Evolutionary conservation across 2,888 invertebrate species (phyloP).

Genomic region (Autographa gamma): DNA sequence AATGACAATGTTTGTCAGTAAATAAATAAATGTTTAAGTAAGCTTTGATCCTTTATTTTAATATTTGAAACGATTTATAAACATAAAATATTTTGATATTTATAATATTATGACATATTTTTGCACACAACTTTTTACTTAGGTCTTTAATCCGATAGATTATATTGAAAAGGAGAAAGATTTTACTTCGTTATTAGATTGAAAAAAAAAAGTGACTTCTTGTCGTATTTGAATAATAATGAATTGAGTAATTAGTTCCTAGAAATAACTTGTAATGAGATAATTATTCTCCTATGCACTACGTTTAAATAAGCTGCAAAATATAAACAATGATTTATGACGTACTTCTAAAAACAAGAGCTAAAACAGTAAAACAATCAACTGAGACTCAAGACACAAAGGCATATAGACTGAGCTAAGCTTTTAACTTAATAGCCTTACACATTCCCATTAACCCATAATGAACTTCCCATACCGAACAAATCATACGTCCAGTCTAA

Average conservation of each 20-base stretch:
- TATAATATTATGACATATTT: no score
- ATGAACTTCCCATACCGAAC: conserved; percentile 26
- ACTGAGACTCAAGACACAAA: conserved; percentile 1
- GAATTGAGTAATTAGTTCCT: background rate
- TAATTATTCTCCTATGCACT: background rate
- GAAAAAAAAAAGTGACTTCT: no score
- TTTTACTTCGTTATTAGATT: no score
- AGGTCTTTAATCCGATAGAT: no score
- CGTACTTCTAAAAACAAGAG: background rate
- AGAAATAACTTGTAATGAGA: background rate
- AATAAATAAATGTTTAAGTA: background rate
- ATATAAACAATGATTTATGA: background rate
- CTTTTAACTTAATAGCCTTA: conserved; percentile 1
- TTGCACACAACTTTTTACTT: no score
- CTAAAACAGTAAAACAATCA: background rate
- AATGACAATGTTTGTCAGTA: background rate
- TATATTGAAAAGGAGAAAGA: no score
- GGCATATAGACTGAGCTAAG: conserved; percentile 2
- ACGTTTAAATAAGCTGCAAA: background rate
- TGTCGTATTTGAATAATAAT: no score
- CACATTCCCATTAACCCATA: conserved; percentile 16
- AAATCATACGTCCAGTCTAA: conserved; percentile 29
- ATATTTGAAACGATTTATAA: no score
- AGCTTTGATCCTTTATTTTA: no score
- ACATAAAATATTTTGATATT: no score